Evolutionary conservation across 2,797 vertebrate genomes (phyloP), one percentile per base, ranked within the genome.

Genomic region (Acestrorhynchus altus): DNA sequence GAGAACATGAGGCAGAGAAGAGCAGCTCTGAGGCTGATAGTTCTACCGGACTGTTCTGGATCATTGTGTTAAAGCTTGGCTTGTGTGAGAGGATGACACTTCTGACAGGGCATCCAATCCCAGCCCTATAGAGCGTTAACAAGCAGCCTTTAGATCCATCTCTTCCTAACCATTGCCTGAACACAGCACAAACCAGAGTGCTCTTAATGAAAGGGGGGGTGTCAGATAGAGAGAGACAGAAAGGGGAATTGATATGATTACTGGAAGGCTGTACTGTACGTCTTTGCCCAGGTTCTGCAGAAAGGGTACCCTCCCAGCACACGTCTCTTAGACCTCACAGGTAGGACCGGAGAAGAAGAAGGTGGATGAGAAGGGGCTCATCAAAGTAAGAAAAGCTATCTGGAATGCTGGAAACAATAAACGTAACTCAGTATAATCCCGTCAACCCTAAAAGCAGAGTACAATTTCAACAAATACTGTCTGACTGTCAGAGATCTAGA

Each of bases 1-100:
- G 65, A 72, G 52, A 66, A 76, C 49, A 71, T 69, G 16, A 26
- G 61, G 0, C 22, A 40, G 31, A 69, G 51, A 51, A n/a, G 64
- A 44, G 8, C 54, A 28, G 13, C 28, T 47, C 46, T 56, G 40
- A 67, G 5, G 35, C 73, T 78, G 68, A 20, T 22, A 46, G 52
- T 46, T n/a, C 47, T 0, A 56, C 35, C n/a, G 2, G 12, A 39
- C 57, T 71, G 15, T 72, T 72, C 20, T 18, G 35, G 24, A 72
- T 46, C 61, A 61, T 54, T 31, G 31, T n/a, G 26, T 7, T 18
- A 18, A 66, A 66, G 35, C 10, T 18, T 61, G 59, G 35, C 3
- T 24, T 39, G 31, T 0, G 16, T 9, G 28, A 12, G 31, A 16
- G 16, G 59, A 61, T 61, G 59, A 39, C 31, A n/a, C 15, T 40